Conservation (phyloP, 2,113 vertebrate species). For the Archilochus colubris region DNA sequence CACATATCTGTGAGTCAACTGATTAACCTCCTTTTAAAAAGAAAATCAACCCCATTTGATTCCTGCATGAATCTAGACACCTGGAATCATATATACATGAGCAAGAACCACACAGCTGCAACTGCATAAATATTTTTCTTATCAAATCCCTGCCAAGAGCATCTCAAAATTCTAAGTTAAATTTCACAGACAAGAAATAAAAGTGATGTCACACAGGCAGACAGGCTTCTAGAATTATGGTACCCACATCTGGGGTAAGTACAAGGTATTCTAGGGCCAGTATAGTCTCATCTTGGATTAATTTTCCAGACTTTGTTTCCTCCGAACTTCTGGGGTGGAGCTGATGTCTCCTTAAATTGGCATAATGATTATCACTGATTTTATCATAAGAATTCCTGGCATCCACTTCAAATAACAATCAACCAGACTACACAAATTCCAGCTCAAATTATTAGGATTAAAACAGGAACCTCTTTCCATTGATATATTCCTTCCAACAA, state of each 20-base stretch:
- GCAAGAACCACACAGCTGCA: constrained; percentile 13
- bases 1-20: background rate
- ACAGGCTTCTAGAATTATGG: background rate
- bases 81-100: constrained; percentile 22
- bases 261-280: background rate
- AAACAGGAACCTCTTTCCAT: constrained; percentile 12
- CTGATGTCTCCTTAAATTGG: background rate
- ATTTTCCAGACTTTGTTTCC: background rate
- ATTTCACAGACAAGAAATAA: constrained; percentile 16
- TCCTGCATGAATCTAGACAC: background rate
- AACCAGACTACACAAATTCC: constrained; percentile 30
- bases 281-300: background rate
- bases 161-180: constrained; percentile 7
- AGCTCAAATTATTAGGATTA: constrained; percentile 9
- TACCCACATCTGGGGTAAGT: background rate
- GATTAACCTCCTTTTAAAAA: background rate
- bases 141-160: constrained; percentile 10
- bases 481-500: constrained; percentile 17
- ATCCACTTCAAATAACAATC: constrained; percentile 49
- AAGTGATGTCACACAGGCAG: background rate
- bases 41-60: background rate
- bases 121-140: constrained; percentile 48
- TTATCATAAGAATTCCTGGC: constrained; percentile 51
- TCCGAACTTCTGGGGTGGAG: background rate
- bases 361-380: constrained; percentile 20